Conservation (phyloP, 2,888 invertebrate species). For the Odontocolon sp. region DNA sequence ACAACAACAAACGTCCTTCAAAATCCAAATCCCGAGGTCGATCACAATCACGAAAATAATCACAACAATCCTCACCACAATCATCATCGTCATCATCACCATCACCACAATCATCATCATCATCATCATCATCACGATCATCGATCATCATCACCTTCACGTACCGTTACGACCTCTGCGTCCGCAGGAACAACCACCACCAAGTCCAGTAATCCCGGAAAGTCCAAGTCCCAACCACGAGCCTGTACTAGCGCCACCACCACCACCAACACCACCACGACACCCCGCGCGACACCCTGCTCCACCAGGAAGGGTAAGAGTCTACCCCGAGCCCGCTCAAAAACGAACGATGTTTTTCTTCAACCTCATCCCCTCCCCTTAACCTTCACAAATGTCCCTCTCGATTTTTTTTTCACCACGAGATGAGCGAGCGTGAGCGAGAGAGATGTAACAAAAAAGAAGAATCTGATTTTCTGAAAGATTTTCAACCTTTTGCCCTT, state of each 20-base stretch:
- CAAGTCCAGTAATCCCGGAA: conserved; percentile 72
- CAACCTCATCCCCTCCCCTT: conserved; percentile 26
- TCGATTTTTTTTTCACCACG: conserved; percentile 63
- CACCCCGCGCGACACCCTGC: conserved; percentile 81
- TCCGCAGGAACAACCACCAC: conserved; percentile 48
- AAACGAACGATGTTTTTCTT: conserved; percentile 51
- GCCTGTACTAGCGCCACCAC: conserved; percentile 79
- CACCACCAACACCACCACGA: conserved; percentile 81
- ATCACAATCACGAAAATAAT: conserved; percentile 32
- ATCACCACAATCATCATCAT: conserved; percentile 50
- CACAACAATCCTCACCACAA: conserved; percentile 18
- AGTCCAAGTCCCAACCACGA: conserved; percentile 77
- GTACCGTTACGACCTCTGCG: conserved; percentile 45
- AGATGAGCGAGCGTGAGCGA: conserved; percentile 3
- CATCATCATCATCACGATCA: conserved; percentile 53
- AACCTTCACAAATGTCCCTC: conserved; percentile 36
- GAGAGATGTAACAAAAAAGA: no score
- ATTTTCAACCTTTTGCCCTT: no score
- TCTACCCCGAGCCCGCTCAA: conserved; percentile 79
- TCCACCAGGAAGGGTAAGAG: conserved; percentile 81
- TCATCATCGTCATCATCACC: conserved; percentile 25
- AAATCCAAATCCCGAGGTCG: conserved; percentile 37
- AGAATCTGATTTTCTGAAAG: no score
- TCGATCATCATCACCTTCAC: conserved; percentile 46
- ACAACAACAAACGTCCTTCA: no score